Percentiles rank a stretch among this genome's conserved stretches.
These are phyloP conservation scores for Aphelenchoides besseyi DNA, from an alignment of 1,140 invertebrate species.

Conservation along the genomic window DNA sequence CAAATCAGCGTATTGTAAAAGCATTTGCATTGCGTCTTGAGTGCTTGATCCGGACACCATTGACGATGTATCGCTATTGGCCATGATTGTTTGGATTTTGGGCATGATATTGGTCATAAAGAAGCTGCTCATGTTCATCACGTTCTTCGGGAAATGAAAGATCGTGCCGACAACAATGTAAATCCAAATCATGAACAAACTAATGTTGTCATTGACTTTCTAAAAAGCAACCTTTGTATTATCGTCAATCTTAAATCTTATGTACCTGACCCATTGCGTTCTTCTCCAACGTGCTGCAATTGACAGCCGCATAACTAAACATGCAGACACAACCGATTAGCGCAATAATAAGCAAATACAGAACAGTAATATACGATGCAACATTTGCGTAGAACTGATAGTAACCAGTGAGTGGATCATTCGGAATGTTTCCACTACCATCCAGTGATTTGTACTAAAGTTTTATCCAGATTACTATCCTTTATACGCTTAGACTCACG, in stretches of 20 bases:
- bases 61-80: background rate
- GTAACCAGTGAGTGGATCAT: background rate
- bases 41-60: background rate
- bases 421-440: constrained; percentile 14
- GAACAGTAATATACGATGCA: background rate
- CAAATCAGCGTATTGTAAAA: background rate
- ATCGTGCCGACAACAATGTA: constrained; percentile 3
- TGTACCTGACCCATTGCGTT: background rate
- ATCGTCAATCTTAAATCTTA: background rate
- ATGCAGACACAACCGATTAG: background rate
- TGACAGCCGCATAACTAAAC: constrained; percentile 3
- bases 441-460: constrained; percentile 18
- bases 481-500: constrained; percentile 1
- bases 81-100: background rate
- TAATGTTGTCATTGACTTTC: constrained; percentile 13
- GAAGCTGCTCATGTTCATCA: constrained; percentile 6
- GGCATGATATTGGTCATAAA: constrained; percentile 14
- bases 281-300: constrained; percentile 17
- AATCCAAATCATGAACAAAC: constrained; percentile 5
- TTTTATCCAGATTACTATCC: background rate
- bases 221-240: background rate
- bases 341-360: constrained; percentile 5
- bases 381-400: constrained; percentile 17
- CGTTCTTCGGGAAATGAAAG: constrained; percentile 10
- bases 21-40: background rate